Percentiles rank a stretch among this genome's conserved stretches.
These are phyloP conservation scores for Melanaphis sacchari DNA, from an alignment of 1,140 invertebrate species.

Conservation along the genomic window DNA sequence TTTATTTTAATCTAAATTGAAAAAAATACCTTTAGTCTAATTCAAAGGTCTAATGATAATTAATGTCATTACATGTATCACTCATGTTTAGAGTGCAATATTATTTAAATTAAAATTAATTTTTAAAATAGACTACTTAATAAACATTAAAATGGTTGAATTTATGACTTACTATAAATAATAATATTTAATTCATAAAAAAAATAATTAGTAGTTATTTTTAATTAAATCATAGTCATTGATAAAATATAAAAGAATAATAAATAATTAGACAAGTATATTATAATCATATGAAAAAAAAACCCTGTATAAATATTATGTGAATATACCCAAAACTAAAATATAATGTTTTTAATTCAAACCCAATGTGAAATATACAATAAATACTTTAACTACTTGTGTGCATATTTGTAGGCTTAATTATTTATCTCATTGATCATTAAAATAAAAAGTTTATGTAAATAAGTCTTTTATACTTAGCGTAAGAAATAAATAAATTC, in stretches of 20 bases:
- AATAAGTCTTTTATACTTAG: background rate
- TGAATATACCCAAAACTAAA: slow-evolving; percentile 39
- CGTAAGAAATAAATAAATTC: background rate
- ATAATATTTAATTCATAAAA: background rate
- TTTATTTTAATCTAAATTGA: background rate
- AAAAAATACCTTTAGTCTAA: background rate
- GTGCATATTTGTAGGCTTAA: background rate
- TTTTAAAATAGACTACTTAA: background rate
- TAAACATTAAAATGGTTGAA: background rate
- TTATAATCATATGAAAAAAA: slow-evolving; percentile 11
- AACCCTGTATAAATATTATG: slow-evolving; percentile 42
- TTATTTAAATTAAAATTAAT: background rate
- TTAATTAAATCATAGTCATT: background rate
- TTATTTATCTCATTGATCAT: background rate
- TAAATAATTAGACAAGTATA: background rate
- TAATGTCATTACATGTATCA: background rate
- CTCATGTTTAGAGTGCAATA: background rate
- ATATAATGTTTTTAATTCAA: background rate
- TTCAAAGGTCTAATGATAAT: background rate
- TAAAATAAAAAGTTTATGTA: background rate
- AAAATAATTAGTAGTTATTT: background rate
- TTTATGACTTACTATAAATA: background rate
- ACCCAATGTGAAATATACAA: slow-evolving; percentile 19
- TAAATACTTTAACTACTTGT: background rate
- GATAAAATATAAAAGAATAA: slow-evolving; percentile 1